phyloP scores from a whole-genome alignment of 2,797 vertebrate species.

The Selene dorsalis region DNA sequence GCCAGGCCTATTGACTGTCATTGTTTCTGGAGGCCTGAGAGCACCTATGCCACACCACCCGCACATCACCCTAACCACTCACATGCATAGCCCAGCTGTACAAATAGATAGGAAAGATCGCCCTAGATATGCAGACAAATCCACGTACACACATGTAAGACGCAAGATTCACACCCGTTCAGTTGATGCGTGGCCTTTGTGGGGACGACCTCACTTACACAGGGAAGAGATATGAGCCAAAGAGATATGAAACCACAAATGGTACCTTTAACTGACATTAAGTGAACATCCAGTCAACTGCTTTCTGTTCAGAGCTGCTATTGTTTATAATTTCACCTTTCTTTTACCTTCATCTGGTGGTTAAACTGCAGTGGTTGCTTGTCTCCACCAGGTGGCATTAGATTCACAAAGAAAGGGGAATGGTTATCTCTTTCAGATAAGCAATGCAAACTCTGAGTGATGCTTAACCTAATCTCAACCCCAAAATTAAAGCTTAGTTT shows the following conservation, averaged over 20 bases:
- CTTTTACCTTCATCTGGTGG: conserved; percentile 45
- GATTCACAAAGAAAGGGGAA: conserved; percentile 44
- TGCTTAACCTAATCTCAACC: neutral
- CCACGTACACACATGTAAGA: conserved; percentile 41
- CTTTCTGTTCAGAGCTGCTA: conserved; percentile 34
- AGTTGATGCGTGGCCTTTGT: conserved; percentile 76
- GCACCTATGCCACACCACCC: conserved; percentile 38
- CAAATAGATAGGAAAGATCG: conserved; percentile 82
- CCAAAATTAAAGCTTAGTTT: neutral
- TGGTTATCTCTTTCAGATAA: neutral
- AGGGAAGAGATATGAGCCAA: conserved; percentile 64
- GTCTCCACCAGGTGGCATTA: conserved; percentile 78
- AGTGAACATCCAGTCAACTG: conserved; percentile 40
- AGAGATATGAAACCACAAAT: conserved; percentile 78
- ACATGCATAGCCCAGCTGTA: conserved; percentile 75
- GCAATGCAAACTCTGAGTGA: neutral
- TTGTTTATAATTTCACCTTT: conserved; percentile 38
- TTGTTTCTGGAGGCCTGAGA: conserved; percentile 60
- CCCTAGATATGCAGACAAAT: conserved; percentile 68
- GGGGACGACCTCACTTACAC: conserved; percentile 63
- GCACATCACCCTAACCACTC: conserved; percentile 79
- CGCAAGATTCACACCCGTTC: conserved; percentile 51
- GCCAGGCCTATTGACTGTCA: conserved; percentile 53
- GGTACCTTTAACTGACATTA: conserved; percentile 71
- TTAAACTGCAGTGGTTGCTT: conserved; percentile 56